Percentiles rank a stretch among this genome's conserved stretches.
Conservation (phyloP, 2,113 vertebrate species). For the Cettia cetti region DNA sequence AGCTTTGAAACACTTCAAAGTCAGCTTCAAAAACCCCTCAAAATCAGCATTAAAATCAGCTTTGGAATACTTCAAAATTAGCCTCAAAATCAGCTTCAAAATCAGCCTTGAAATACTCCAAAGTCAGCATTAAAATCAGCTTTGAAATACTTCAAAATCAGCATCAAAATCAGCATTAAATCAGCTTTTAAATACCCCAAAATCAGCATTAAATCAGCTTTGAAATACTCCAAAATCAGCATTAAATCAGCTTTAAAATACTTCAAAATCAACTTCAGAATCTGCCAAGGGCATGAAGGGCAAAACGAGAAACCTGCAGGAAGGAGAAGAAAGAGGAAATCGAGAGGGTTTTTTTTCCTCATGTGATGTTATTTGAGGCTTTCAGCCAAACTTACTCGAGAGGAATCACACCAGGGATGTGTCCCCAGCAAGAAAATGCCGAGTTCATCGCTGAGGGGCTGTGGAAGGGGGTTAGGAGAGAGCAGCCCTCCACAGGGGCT, state of each 20-base stretch:
- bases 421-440: not conserved
- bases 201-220: not conserved
- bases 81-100: too few relatives aligned
- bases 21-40: not conserved
- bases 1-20: too few relatives aligned
- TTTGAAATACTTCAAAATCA: not conserved
- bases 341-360: fast-evolving
- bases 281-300: not conserved
- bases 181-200: not conserved
- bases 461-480: too few relatives aligned
- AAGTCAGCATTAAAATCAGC: not conserved
- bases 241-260: not conserved
- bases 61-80: not conserved
- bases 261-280: not conserved
- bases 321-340: not conserved
- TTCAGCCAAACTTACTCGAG: fast-evolving
- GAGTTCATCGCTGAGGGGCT: not conserved
- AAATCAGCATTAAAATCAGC: not conserved
- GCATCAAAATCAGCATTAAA: too few relatives aligned
- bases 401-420: fast-evolving
- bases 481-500: too few relatives aligned
- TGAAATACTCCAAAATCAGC: not conserved
- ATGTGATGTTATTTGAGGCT: not conserved
- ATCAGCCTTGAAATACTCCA: not conserved
- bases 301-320: not conserved